These are phyloP conservation scores for Parazoanthus swiftii DNA, from an alignment of 92 coral and sea anemone genomes.

Conservation along the genomic window DNA sequence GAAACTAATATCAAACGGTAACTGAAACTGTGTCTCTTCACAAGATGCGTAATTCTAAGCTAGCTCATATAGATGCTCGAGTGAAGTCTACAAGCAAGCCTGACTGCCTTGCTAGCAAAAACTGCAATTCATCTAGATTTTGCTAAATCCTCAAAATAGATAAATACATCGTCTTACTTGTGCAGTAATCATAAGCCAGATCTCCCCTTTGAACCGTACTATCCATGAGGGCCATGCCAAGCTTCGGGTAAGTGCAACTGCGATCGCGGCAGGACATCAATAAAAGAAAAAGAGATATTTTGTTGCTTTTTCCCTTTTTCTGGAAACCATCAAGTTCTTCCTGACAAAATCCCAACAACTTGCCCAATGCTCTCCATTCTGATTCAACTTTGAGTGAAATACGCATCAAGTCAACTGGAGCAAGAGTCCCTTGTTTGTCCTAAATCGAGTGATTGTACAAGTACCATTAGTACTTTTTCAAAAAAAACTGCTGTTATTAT, in stretches of 20 bases:
- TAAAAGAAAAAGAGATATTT: not conserved
- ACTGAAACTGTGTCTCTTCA: too few species aligned
- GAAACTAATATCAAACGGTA: too few species aligned
- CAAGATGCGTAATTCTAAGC: too few species aligned
- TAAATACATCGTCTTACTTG: not conserved
- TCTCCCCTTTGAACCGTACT: conserved; percentile 1
- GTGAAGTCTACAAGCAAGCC: too few species aligned
- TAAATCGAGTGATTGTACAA: not conserved
- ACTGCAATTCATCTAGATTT: too few species aligned
- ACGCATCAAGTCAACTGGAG: conserved; percentile 7
- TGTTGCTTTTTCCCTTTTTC: not conserved
- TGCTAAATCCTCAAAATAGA: too few species aligned
- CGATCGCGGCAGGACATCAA: conserved; percentile 1
- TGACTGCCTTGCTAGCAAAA: too few species aligned
- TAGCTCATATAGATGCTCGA: too few species aligned
- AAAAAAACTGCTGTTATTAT: too few species aligned
- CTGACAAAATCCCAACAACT: not conserved
- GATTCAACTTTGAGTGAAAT: not conserved
- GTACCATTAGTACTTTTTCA: too few species aligned
- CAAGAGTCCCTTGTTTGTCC: not conserved
- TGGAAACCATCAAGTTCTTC: not conserved
- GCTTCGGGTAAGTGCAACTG: not conserved
- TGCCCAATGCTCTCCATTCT: not conserved
- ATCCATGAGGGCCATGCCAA: conserved; percentile 7
- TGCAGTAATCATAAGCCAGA: not conserved